Base-by-base conservation (phyloP, 2,113 vertebrate species). In the Laticauda colubrina region DNA sequence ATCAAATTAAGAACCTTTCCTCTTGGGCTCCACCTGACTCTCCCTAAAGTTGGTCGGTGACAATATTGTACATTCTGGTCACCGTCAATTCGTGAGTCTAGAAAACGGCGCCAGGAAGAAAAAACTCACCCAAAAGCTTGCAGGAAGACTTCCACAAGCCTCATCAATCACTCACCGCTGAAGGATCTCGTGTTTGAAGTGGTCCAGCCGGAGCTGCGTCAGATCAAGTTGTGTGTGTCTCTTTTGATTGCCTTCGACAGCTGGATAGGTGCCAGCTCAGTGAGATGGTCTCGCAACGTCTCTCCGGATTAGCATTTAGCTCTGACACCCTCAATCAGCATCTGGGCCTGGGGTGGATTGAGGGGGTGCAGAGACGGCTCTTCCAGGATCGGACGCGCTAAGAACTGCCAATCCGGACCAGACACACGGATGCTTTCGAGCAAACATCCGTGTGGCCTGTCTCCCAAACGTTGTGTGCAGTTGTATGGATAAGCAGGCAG, bases 241-340 rank as follows among this genome's bases (percentile, higher is more conserved):
- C 85, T 55, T 92, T n/a, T 91, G 75, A 15, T 89, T 8, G 0
- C 93, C 92, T 94, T 93, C 94, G 94, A 93, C 95, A 94, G 94
- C 93, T 96, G 96, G 94, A 48, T 34, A 1, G 0, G 54, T 2
- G 96, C 96, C 95, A 96, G 93, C 64, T 87, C 89, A 86, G 92
- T 85, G 64, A 51, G 48, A 21, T 81, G 48, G 88, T 53, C 91
- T 54, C 94, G 89, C 1, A 94, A 88, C 39, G 94, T 56, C 90
- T 89, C 91, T 89, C 88, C 89, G 21, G 93, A 93, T 91, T 93
- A 87, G 93, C 57, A 89, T 92, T 12, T 43, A 89, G 89, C 94
- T 92, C 93, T 91, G 96, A 91, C 95, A 94, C n/a, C 55, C 93
- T 93, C 93, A 93, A 61, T 94, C 95, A 93, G 91, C 0, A 18